These are phyloP conservation scores for Lymantria dispar DNA, from an alignment of 2,888 invertebrate species.

Conservation along the genomic window DNA sequence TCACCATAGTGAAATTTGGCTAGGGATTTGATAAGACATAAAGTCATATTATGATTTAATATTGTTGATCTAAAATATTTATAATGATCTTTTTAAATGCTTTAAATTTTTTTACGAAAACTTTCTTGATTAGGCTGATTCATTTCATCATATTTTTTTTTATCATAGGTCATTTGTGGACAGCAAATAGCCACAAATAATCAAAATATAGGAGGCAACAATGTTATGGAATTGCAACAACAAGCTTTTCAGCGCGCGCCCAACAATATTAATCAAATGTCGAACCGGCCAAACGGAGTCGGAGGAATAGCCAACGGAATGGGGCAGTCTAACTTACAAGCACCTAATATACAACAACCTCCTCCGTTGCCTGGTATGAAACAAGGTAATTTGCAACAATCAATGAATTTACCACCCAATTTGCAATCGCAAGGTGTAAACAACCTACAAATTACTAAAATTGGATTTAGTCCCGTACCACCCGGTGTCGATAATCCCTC, in stretches of 20 bases:
- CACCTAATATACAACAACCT: slow-evolving; percentile 23
- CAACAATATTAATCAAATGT: slow-evolving; percentile 28
- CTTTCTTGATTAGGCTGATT: too few relatives aligned
- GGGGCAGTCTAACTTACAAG: slow-evolving; percentile 16
- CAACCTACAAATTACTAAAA: slow-evolving; percentile 21
- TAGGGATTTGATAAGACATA: too few relatives aligned
- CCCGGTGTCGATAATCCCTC: slow-evolving; percentile 9
- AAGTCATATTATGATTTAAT: too few relatives aligned
- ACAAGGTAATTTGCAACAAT: slow-evolving; percentile 32
- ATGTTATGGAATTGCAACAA: slow-evolving; percentile 22
- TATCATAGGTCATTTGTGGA: slow-evolving; percentile 38
- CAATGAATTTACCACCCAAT: slow-evolving; percentile 29
- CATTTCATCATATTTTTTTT: not conserved
- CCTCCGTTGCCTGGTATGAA: slow-evolving; percentile 20
- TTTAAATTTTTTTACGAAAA: too few relatives aligned
- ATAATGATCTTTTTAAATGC: too few relatives aligned
- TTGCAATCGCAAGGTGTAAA: slow-evolving; percentile 18
- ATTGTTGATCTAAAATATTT: too few relatives aligned
- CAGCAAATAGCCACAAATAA: slow-evolving; percentile 35
- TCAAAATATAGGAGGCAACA: slow-evolving; percentile 32
- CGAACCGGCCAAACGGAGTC: slow-evolving; percentile 9
- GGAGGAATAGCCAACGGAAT: slow-evolving; percentile 22
- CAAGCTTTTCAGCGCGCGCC: slow-evolving; percentile 15
- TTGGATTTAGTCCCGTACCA: slow-evolving; percentile 16
- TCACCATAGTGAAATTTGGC: too few relatives aligned